Evolutionary conservation across 2,797 vertebrate species (phyloP).

Genomic region (Rhinoraja longicauda): DNA sequence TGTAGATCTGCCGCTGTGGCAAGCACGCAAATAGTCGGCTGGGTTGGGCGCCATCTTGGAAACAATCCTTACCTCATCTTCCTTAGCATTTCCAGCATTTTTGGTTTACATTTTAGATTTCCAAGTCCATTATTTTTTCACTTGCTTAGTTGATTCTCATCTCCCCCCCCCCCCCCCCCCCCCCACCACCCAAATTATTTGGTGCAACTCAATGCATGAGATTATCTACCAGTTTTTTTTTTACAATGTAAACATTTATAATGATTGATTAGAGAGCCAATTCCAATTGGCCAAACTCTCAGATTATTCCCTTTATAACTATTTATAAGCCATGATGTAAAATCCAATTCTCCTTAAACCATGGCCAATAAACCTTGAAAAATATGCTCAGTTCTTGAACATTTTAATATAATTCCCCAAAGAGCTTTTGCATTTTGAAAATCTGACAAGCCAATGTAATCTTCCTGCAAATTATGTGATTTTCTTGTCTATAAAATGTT

Average conservation of each 20-base stretch:
- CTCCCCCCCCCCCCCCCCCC: too few relatives aligned
- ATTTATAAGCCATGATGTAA: not conserved
- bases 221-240: not conserved
- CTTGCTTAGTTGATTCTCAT: too few relatives aligned
- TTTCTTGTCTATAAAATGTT: not conserved
- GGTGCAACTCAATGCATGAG: not conserved
- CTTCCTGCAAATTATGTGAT: not conserved
- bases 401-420: not conserved
- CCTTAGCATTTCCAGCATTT: too few relatives aligned
- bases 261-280: not conserved
- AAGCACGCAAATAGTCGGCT: too few relatives aligned
- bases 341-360: not conserved
- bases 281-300: not conserved
- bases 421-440: not conserved
- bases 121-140: too few relatives aligned
- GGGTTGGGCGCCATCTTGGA: too few relatives aligned
- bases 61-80: too few relatives aligned
- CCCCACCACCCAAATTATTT: too few relatives aligned
- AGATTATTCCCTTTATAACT: conserved; percentile 10
- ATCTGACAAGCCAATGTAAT: not conserved
- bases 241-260: not conserved
- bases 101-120: too few relatives aligned
- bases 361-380: not conserved
- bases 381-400: not conserved
- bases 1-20: too few relatives aligned